Base-by-base conservation (phyloP, 2,888 invertebrate species). In the Salpingus planirostris region DNA sequence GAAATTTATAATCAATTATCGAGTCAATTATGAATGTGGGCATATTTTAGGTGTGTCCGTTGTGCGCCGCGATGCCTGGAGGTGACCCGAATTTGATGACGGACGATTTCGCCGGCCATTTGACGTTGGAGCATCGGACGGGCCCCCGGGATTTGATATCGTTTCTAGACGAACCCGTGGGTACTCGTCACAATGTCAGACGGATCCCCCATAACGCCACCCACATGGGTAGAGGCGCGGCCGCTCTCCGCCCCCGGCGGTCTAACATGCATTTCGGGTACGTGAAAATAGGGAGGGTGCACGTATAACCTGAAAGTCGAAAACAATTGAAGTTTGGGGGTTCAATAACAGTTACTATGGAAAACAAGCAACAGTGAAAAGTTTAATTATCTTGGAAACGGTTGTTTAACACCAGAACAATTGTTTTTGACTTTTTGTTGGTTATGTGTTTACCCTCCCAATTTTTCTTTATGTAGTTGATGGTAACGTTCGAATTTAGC, bases 31-130 rank as follows among this genome's bases (percentile, higher is more conserved):
- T n/a, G n/a, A 24, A 24, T 10, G 5, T 10, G 7, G 15, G 6
- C 10, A 11, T n/a, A n/a, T 59, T 68, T 57, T 68, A 95, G 79
- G 91, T 96, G 35, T 97, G 97, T 68, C 97, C 97, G 45, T 82
- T 97, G 31, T 97, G 97, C 70, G 96, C 96, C 42, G 88, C 93
- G 42, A 77, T 89, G 69, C 92, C 93, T 21, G 93, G 95, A 44
- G 93, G 93, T 31, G 97, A 97, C 66, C 95, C 95, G 40, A 96
- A 96, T 72, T 81, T 92, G 62, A 89, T 95, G 67, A 95, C 95
- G 44, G 95, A 96, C 71, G 96, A 97, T 73, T 91, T 97, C 70
- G 86, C 91, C 47, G 88, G 90, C 55, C 97, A 97, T 74, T 78
- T 97, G 59, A 86, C 89, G 41, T 69, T 93, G 50, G 95, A 96